Percentiles rank a stretch among this genome's conserved stretches.
Evolutionary conservation across 1,140 invertebrate species (phyloP).

Genomic region (Drosophila jambulina): DNA sequence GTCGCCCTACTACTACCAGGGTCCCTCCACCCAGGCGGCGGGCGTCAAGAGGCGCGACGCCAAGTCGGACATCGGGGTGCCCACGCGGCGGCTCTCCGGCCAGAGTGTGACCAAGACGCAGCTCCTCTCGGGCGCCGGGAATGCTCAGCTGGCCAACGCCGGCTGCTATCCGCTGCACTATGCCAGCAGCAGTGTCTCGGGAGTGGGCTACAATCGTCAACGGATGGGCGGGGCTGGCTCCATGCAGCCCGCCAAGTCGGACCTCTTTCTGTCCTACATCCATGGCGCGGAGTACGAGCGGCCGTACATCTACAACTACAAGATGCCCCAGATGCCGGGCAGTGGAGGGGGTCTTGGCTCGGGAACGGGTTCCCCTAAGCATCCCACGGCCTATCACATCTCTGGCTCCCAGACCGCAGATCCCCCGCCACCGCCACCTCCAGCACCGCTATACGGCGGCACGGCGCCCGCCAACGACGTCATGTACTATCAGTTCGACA

Average conservation of each 20-base stretch:
- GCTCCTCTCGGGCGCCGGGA: slow-evolving; percentile 60
- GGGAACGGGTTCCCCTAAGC: slow-evolving; percentile 59
- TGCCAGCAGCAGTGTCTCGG: slow-evolving; percentile 60
- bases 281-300: slow-evolving; percentile 78
- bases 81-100: slow-evolving; percentile 75
- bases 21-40: slow-evolving; percentile 58
- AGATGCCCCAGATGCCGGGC: slow-evolving; percentile 81
- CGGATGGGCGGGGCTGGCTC: slow-evolving; percentile 35
- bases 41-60: slow-evolving; percentile 76
- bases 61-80: slow-evolving; percentile 84
- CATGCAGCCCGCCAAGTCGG: slow-evolving; percentile 82
- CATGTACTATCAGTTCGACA: slow-evolving; percentile 84
- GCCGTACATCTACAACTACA: slow-evolving; percentile 83
- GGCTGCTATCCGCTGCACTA: slow-evolving; percentile 76
- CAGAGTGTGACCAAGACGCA: slow-evolving; percentile 80
- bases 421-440: slow-evolving; percentile 70
- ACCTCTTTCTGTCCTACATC: slow-evolving; percentile 82
- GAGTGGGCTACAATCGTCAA: slow-evolving; percentile 55
- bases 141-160: slow-evolving; percentile 65
- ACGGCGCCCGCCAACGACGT: slow-evolving; percentile 80
- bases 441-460: slow-evolving; percentile 71
- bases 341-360: slow-evolving; percentile 11
- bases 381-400: slow-evolving; percentile 80
- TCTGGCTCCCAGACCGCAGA: slow-evolving; percentile 82
- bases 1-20: slow-evolving; percentile 80